phyloP scores from a whole-genome alignment of 1,140 invertebrate species.

The Harpegnathos saltator region DNA sequence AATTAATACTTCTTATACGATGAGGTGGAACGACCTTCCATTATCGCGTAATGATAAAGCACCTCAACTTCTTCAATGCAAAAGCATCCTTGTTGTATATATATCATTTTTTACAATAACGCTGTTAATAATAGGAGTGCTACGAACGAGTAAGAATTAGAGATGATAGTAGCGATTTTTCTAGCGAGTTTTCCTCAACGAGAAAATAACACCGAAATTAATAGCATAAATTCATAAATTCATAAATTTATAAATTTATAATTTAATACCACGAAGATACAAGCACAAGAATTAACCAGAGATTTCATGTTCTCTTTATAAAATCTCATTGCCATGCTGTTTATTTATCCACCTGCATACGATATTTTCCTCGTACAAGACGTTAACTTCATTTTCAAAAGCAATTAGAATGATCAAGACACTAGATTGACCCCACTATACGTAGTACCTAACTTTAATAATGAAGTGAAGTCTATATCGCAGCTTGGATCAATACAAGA shows the following conservation, averaged over 20 bases:
- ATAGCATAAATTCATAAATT: conserved; percentile 50
- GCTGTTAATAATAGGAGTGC: background rate
- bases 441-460: conserved; percentile 17
- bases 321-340: conserved; percentile 34
- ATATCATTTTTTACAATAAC: background rate
- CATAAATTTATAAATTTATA: too few species aligned
- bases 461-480: background rate
- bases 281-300: background rate
- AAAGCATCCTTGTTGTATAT: conserved; percentile 15
- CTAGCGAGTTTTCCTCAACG: conserved; percentile 36
- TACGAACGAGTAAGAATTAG: background rate
- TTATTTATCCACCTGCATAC: background rate
- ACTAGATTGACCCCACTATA: background rate
- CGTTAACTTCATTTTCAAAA: background rate
- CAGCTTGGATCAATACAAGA: background rate
- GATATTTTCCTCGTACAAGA: conserved; percentile 14
- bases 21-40: conserved; percentile 37
- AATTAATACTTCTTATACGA: conserved; percentile 55
- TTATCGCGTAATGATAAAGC: conserved; percentile 47
- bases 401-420: background rate
- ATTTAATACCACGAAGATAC: conserved; percentile 49
- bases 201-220: conserved; percentile 46
- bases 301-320: conserved; percentile 41
- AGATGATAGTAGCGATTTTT: conserved; percentile 26
- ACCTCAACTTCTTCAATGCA: conserved; percentile 23